phyloP scores from a whole-genome alignment of 2,113 vertebrate species.

The Balaenoptera acutorostrata region DNA sequence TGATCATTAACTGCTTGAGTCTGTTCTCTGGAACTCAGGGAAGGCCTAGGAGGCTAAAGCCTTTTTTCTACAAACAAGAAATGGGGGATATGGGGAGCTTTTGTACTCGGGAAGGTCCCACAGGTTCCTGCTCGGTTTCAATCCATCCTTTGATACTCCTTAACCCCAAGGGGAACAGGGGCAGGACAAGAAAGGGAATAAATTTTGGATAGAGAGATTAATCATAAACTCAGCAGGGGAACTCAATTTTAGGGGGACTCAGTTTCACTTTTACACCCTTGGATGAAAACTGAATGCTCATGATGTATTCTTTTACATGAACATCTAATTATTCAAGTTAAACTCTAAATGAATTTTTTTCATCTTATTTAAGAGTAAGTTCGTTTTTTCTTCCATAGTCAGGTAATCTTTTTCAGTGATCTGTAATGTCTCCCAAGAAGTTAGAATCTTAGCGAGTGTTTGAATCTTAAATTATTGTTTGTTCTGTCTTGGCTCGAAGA shows the following conservation, averaged over 20 bases:
- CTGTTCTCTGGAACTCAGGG: too few species aligned
- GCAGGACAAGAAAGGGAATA: too few species aligned
- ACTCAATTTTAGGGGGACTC: not conserved
- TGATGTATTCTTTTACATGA: not conserved
- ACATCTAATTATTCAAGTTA: not conserved
- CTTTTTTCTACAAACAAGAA: too few species aligned
- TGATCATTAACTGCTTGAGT: too few species aligned
- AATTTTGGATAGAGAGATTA: too few species aligned
- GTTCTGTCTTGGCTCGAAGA: constrained; percentile 41
- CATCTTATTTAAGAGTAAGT: not conserved
- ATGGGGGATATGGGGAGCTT: too few species aligned
- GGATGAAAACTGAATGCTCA: not conserved
- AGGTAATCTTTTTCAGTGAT: constrained; percentile 8
- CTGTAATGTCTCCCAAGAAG: constrained; percentile 23
- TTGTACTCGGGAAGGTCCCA: too few species aligned
- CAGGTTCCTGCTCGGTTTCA: too few species aligned
- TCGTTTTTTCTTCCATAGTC: not conserved
- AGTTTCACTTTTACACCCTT: not conserved
- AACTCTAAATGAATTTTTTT: not conserved
- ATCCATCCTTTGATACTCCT: too few species aligned
- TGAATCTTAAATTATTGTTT: constrained; percentile 39
- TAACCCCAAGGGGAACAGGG: too few species aligned
- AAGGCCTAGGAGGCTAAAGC: too few species aligned
- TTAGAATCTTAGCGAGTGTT: constrained; percentile 21
- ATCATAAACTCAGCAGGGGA: not conserved